Conservation (phyloP, 53 echinoderm and acorn worm genomes). For the Zoroaster sp. region DNA sequence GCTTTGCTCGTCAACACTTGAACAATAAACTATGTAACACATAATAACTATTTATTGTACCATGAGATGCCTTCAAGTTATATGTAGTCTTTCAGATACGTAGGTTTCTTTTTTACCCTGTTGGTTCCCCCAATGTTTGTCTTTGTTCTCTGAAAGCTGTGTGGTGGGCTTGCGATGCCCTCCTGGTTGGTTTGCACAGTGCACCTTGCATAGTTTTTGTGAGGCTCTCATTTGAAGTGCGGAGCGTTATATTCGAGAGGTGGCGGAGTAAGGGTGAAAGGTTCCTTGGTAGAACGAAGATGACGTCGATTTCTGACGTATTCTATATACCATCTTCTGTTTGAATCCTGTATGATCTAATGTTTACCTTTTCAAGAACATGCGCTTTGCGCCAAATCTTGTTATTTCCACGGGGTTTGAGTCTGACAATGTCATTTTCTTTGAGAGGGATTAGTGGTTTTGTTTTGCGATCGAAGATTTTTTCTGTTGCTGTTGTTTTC, state of each 20-base stretch:
- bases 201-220: background rate
- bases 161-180: background rate
- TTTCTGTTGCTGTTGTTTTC: constrained; percentile 20
- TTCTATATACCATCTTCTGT: constrained; percentile 49
- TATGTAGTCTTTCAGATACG: background rate
- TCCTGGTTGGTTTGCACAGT: background rate
- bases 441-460: background rate
- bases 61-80: background rate
- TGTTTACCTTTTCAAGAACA: background rate
- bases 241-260: background rate
- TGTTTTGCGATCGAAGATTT: constrained; percentile 31
- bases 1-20: background rate
- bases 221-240: background rate
- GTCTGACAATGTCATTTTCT: constrained; percentile 31
- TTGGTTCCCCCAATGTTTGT: background rate
- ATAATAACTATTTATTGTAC: background rate
- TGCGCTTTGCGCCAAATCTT: constrained; percentile 5
- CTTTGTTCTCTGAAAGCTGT: background rate
- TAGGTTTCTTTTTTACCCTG: background rate
- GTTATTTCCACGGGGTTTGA: constrained; percentile 11
- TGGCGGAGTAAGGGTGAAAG: background rate
- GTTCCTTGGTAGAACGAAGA: background rate
- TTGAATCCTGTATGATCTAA: constrained; percentile 21
- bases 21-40: no score
- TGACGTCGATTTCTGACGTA: constrained; percentile 52